Percentiles rank a stretch among this genome's conserved stretches.
These are phyloP conservation scores for Rhizomys pruinosus DNA, from an alignment of 2,113 vertebrate genomes.

Conservation along the genomic window DNA sequence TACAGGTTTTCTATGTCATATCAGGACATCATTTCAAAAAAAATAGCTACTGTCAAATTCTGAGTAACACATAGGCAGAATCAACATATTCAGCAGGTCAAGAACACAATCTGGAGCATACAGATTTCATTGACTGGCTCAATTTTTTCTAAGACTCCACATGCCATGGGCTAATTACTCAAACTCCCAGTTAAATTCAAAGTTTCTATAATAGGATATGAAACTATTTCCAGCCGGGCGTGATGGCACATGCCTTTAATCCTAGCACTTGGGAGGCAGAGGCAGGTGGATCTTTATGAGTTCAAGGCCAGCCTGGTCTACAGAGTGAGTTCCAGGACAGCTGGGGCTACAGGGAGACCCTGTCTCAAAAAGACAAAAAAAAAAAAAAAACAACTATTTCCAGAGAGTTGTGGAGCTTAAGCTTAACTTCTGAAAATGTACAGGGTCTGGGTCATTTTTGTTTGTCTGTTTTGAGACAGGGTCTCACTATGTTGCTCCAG, in stretches of 20 bases:
- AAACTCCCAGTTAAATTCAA: background rate
- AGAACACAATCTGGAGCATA: background rate
- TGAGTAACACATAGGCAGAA: background rate
- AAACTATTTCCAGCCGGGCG: background rate
- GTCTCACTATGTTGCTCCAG: too few species aligned
- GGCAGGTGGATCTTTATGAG: too few species aligned
- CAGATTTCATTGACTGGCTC: background rate
- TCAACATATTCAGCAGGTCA: background rate
- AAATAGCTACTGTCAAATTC: background rate
- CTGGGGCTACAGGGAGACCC: too few species aligned
- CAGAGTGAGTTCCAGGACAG: too few species aligned
- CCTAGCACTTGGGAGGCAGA: too few species aligned
- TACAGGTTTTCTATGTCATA: accelerated
- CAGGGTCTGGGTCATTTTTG: background rate
- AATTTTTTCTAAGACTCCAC: background rate
- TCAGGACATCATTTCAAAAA: background rate
- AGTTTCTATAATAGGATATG: background rate
- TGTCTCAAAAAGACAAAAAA: too few species aligned
- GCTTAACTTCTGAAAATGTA: background rate
- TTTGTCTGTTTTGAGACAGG: too few species aligned
- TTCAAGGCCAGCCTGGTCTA: too few species aligned
- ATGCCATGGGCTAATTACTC: background rate
- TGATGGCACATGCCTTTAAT: too few species aligned
- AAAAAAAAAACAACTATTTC: too few species aligned
- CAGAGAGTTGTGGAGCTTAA: too few species aligned